A percentile compares a stretch with the other conserved stretches of the same genome.
These are phyloP conservation scores for Anhinga anhinga DNA, from an alignment of 2,113 vertebrate genomes.

Conservation along the genomic window DNA sequence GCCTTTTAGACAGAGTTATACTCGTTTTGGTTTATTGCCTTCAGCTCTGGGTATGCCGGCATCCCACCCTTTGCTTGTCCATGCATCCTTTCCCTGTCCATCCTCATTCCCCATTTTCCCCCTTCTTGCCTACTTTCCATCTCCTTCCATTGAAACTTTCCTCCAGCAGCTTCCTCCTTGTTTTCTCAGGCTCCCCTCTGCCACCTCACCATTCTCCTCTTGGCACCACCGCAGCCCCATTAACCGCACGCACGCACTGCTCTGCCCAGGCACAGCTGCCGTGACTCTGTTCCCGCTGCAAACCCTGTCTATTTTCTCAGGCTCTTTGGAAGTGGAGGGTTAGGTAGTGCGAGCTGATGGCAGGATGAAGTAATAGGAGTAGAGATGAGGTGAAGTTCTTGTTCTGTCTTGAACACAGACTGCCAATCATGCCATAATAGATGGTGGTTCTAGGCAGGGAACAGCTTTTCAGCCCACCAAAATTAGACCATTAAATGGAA, in stretches of 20 bases:
- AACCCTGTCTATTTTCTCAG: constrained; percentile 28
- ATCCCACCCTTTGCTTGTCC: background rate
- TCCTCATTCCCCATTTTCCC: background rate
- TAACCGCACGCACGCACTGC: background rate
- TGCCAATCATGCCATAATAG: constrained; percentile 53
- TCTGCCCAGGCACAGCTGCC: background rate
- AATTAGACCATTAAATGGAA: constrained; percentile 52
- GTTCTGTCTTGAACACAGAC: constrained; percentile 43
- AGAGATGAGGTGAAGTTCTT: constrained; percentile 55
- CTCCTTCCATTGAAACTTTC: background rate
- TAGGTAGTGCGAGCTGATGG: constrained; percentile 16
- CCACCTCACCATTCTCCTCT: background rate
- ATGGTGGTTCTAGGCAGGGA: constrained; percentile 34
- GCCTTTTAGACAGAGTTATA: background rate
- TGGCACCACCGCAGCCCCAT: background rate
- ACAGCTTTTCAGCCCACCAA: constrained; percentile 44
- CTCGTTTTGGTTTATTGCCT: background rate
- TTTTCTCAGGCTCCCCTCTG: constrained; percentile 2
- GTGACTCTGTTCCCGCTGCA: background rate
- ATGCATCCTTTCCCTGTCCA: background rate
- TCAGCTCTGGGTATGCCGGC: background rate
- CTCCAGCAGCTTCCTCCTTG: background rate
- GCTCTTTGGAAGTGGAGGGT: constrained; percentile 18
- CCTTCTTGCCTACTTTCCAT: background rate
- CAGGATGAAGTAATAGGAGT: constrained; percentile 52